These are phyloP conservation scores for Latheticus oryzae DNA, from an alignment of 2,888 invertebrate genomes.

Conservation along the genomic window DNA sequence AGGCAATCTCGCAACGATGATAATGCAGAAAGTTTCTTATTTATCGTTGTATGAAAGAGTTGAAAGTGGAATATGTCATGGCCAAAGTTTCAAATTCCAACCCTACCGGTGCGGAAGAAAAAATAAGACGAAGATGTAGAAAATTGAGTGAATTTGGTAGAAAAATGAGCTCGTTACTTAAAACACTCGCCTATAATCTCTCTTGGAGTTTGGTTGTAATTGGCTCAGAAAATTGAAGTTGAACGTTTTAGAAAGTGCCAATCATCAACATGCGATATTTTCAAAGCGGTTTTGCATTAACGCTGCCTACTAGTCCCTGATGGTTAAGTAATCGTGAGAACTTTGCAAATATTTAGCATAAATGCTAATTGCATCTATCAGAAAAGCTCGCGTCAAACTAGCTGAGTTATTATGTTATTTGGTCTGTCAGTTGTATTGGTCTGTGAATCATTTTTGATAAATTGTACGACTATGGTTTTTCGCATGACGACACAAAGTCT, in stretches of 20 bases:
- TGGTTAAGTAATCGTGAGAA: slow-evolving; percentile 42
- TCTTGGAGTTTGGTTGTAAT: slow-evolving; percentile 35
- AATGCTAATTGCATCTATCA: slow-evolving; percentile 33
- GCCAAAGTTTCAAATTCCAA: slow-evolving; percentile 30
- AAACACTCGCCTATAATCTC: slow-evolving; percentile 32
- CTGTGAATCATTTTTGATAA: slow-evolving; percentile 2
- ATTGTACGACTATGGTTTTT: slow-evolving; percentile 1
- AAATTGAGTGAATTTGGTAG: slow-evolving; percentile 30
- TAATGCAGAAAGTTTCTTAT: slow-evolving; percentile 29
- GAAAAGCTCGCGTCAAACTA: slow-evolving; percentile 21
- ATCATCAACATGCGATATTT: slow-evolving; percentile 43
- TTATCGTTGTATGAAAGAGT: slow-evolving; percentile 32
- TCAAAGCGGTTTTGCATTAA: slow-evolving; percentile 35
- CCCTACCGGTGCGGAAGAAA: slow-evolving; percentile 16
- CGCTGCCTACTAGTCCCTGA: slow-evolving; percentile 31
- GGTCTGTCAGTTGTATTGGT: slow-evolving; percentile 2
- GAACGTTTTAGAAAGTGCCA: slow-evolving; percentile 43
- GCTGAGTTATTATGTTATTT: slow-evolving; percentile 23
- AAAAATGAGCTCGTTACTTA: slow-evolving; percentile 33
- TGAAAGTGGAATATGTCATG: slow-evolving; percentile 42
- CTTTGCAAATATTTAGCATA: slow-evolving; percentile 30
- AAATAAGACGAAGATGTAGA: slow-evolving; percentile 17
- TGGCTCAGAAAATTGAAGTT: slow-evolving; percentile 39
- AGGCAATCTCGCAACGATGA: slow-evolving; percentile 34
- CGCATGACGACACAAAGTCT: slow-evolving; percentile 13